Evolutionary conservation across 2,797 vertebrate species (phyloP).

Genomic region (Crocidura indochinensis): DNA sequence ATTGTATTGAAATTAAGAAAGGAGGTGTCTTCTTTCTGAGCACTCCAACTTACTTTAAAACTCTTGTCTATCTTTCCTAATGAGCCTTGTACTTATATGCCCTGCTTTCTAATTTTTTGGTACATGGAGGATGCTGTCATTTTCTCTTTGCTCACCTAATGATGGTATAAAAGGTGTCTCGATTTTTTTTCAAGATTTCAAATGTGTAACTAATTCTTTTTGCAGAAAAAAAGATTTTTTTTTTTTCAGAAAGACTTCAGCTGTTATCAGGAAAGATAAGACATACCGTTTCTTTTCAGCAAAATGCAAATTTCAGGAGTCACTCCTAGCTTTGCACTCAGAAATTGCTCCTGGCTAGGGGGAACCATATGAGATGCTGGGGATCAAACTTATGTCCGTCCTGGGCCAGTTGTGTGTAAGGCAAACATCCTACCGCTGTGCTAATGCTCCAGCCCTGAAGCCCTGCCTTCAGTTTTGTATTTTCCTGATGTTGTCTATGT

Average conservation of each 20-base stretch:
- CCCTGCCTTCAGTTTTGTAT: background rate
- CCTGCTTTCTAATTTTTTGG: background rate
- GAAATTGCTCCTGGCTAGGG: too few relatives aligned
- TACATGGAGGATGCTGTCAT: background rate
- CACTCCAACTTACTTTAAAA: background rate
- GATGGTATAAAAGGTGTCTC: background rate
- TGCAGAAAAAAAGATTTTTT: background rate
- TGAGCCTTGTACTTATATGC: fast-evolving
- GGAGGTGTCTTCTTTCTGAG: background rate
- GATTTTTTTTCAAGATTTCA: background rate
- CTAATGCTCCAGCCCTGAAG: background rate
- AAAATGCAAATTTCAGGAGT: background rate
- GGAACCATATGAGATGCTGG: too few relatives aligned
- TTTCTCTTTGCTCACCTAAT: background rate
- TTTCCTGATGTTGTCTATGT: background rate
- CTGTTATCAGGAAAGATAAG: background rate
- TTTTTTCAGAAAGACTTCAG: background rate
- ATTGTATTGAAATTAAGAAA: slow-evolving; percentile 40
- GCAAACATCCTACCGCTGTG: too few relatives aligned
- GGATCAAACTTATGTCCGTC: too few relatives aligned
- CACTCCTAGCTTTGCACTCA: too few relatives aligned
- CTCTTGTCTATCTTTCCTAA: background rate
- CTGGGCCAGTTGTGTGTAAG: too few relatives aligned
- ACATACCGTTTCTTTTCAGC: background rate
- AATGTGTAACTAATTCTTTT: background rate